Percentiles rank a stretch among this genome's conserved stretches.
phyloP scores from a whole-genome alignment of 2,113 vertebrate genomes.

The Microcebus ravelobensis region DNA sequence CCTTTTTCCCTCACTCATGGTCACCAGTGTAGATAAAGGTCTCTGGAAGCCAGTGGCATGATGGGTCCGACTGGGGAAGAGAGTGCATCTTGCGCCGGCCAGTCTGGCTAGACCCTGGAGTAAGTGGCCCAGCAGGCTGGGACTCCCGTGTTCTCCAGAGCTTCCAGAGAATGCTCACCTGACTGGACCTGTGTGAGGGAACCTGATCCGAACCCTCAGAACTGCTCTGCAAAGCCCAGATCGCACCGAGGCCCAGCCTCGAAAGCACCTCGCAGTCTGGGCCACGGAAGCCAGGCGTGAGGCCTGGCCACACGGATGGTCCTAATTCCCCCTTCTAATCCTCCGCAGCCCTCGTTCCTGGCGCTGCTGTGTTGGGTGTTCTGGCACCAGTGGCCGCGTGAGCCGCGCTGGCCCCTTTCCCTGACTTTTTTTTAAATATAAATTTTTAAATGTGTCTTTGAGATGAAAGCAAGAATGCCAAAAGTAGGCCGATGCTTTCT shows the following conservation, averaged over 20 bases:
- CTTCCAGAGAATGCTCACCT: neutral
- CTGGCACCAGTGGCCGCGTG: constrained; percentile 8
- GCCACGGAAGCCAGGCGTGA: neutral
- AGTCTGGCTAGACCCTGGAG: neutral
- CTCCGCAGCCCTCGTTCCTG: neutral
- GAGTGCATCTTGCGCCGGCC: neutral
- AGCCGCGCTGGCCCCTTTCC: constrained; percentile 67
- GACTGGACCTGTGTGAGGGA: neutral
- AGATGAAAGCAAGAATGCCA: constrained; percentile 77
- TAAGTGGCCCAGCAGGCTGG: neutral
- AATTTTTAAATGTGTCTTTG: constrained; percentile 73
- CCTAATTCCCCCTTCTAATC: constrained; percentile 57
- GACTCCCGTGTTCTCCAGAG: no score
- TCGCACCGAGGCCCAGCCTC: neutral
- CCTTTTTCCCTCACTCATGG: neutral
- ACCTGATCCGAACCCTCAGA: neutral
- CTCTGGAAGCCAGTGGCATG: neutral
- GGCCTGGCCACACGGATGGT: neutral
- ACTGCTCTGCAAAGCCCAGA: neutral
- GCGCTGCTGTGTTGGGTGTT: constrained; percentile 49
- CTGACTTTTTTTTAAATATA: constrained; percentile 68
- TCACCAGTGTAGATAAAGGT: neutral
- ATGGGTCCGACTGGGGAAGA: neutral
- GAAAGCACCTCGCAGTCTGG: accelerated
- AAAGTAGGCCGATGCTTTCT: constrained; percentile 66